Percentiles rank a stretch among this genome's conserved stretches.
Conservation (phyloP, 2,888 invertebrate genomes). For the Metopia argyrocephala region DNA sequence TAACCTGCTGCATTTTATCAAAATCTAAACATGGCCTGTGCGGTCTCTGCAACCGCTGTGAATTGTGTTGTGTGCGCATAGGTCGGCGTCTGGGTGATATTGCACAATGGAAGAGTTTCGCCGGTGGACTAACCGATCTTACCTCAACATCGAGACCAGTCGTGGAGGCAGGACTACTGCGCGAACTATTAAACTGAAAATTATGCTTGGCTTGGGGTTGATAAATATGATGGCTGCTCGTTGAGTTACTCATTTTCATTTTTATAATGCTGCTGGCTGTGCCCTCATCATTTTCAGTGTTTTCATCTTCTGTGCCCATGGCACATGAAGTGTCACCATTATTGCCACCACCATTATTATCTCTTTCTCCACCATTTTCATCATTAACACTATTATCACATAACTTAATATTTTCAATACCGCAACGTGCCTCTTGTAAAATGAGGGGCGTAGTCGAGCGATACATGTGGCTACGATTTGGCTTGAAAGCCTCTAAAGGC, state of each 20-base stretch:
- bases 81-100: constrained; percentile 82
- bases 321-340: constrained; percentile 63
- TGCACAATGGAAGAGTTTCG: constrained; percentile 81
- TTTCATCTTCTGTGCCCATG: constrained; percentile 70
- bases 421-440: constrained; percentile 78
- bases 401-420: constrained; percentile 79
- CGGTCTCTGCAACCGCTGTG: constrained; percentile 81
- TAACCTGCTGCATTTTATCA: constrained; percentile 97
- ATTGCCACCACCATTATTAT: constrained; percentile 59
- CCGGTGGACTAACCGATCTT: constrained; percentile 79
- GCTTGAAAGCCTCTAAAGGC: constrained; percentile 92
- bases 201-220: constrained; percentile 77
- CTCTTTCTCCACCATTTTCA: constrained; percentile 71
- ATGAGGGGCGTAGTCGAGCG: constrained; percentile 79
- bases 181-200: constrained; percentile 78
- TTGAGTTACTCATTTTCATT: constrained; percentile 74
- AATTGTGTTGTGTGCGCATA: constrained; percentile 80
- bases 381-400: constrained; percentile 79
- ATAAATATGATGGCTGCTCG: constrained; percentile 77
- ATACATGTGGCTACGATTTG: constrained; percentile 80
- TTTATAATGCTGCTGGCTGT: constrained; percentile 62
- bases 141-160: constrained; percentile 77
- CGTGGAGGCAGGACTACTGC: constrained; percentile 77
- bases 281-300: constrained; percentile 59
- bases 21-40: constrained; percentile 95